Evolutionary conservation across 2,888 invertebrate species (phyloP), one percentile per base, ranked within the genome.

Genomic region (Tipula unca): DNA sequence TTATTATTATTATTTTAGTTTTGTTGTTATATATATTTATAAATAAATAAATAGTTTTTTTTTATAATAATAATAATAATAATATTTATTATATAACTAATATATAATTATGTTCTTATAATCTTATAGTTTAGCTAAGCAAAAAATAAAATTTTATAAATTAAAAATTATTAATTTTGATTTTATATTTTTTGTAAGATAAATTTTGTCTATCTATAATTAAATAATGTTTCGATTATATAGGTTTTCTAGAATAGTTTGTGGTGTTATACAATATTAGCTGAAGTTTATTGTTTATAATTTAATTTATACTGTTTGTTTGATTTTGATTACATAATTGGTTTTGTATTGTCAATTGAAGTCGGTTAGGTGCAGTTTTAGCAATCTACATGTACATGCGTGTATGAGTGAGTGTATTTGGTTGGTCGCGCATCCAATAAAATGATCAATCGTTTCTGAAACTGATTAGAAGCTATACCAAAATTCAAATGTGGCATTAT

Each of bases 151-250:
- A 83, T 83, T n/a, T n/a, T n/a, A 14, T 83, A 32, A 35, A 83
- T 32, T 83, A 83, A 32, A 83, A 83, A 83, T 29, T 32, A 17
- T n/a, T n/a, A n/a, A n/a, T 29, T 29, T 29, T 4, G 13, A 29
- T 4, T 32, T 32, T 32, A 4, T 6, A 32, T 32, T 32, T 29
- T 82, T 17, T 32, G 20, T 83, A 83, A n/a, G 32, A 83, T 83
- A 83, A 83, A 83, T 83, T 83, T 83, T 83, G 83, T 32, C 83
- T 83, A 83, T 32, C 83, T 83, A 83, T 83, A 14, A 82, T 29
- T 32, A 25, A 13, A 13, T 39, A 39, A 39, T 39, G 13, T 6
- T 39, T 39, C n/a, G n/a, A n/a, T n/a, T n/a, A n/a, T 39, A 32
- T 39, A 13, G 5, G 39, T 0, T 25, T 25, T 25, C 48, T 25